Evolutionary conservation across 2,888 invertebrate genomes (phyloP), one percentile per base, ranked within the genome.

Genomic region (Lepidocyrtoides sp.): DNA sequence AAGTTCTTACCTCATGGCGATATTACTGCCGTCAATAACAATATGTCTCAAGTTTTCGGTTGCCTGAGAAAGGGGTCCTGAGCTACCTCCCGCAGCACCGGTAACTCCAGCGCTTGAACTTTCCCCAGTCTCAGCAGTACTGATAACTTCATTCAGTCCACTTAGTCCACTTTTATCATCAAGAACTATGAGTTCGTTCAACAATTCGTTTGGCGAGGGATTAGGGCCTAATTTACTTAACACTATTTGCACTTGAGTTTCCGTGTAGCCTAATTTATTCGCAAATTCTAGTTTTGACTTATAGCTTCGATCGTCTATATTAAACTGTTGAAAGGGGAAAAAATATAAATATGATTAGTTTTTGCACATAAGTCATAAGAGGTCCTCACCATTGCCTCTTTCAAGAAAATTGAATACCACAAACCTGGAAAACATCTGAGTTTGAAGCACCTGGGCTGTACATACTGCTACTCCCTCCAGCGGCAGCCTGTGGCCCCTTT

Each of bases 11-110:
- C 97, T 97, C 97, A 98, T 98, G 51, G 99, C 99, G 23, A 99
- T 98, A 95, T 99, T 99, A 95, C 98, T 98, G 94, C 99, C 99
- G 95, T 99, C 99, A 92, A 99, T 97, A 93, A 99, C 98, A 92
- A 99, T 97, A 88, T 97, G 97, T 90, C 98, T 95, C 14, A 96
- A 94, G 57, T 85, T 90, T 57, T 66, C 69, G 32, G 77, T 57
- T 60, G 89, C 26, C 79, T 84, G 32, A 8, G 87, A 60, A 41
- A 82, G 44, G 3, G 83, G 41, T 32, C 48, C 81, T 12, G 77
- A 14, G n/a, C 3, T 17, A 14, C 77, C 57, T 10, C 89, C 66
- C 69, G 63, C 86, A 44, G 77, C 48, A 44, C 63, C 93, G 91
- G 44, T 94, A 91, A 23, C 26, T 41, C 23, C 51, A 0, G 66